These are phyloP conservation scores for Caenorhabditis inopinata DNA, from an alignment of 1,140 invertebrate species.

Conservation along the genomic window DNA sequence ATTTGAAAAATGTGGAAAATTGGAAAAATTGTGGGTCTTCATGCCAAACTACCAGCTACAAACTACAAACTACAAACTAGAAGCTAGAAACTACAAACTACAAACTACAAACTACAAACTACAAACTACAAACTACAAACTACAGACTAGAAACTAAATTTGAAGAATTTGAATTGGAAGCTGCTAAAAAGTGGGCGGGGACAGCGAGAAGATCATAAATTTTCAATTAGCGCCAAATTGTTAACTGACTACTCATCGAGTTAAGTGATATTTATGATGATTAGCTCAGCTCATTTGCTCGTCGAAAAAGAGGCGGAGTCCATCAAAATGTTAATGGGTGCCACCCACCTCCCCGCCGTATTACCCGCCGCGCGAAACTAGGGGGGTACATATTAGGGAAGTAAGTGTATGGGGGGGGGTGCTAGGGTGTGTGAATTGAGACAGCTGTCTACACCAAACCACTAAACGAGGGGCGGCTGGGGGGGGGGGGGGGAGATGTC, in stretches of 20 bases:
- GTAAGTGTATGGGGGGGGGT: not conserved
- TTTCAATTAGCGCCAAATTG: slow-evolving; percentile 35
- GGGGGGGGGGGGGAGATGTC: not conserved
- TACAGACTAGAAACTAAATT: no score
- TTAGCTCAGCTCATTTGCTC: not conserved
- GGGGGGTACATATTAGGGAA: not conserved
- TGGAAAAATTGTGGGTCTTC: no score
- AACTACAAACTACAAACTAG: no score
- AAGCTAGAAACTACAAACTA: no score
- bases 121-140: no score
- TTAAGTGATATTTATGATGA: not conserved
- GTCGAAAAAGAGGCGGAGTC: not conserved
- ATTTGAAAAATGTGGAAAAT: not conserved
- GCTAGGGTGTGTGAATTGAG: not conserved
- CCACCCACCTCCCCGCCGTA: no score
- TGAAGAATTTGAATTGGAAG: no score
- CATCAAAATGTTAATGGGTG: slow-evolving; percentile 17
- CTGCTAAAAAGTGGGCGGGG: not conserved
- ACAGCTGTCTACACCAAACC: slow-evolving; percentile 1
- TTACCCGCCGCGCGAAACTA: not conserved
- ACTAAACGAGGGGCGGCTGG: no score
- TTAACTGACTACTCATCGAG: no score
- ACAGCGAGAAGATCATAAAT: slow-evolving; percentile 32
- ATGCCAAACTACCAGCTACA: no score
- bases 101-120: no score